Conservation (phyloP, 2,113 vertebrate species). For the Dendropsophus ebraccatus region DNA sequence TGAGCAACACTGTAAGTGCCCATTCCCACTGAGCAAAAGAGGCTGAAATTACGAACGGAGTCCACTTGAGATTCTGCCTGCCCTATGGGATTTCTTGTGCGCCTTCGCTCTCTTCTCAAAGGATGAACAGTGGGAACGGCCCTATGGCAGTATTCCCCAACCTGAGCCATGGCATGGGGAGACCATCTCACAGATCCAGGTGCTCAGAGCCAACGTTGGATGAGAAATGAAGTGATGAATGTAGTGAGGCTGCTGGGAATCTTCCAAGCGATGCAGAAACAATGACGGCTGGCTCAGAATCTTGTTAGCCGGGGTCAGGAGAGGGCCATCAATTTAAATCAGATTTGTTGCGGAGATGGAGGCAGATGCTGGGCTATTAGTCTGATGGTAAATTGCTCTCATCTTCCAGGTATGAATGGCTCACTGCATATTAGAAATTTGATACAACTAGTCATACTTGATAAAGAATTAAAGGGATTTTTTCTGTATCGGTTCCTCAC, state of each 20-base stretch:
- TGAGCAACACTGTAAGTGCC: too few species aligned
- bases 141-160: too few species aligned
- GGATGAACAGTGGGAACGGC: too few species aligned
- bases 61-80: too few species aligned
- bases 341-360: slow-evolving; percentile 2
- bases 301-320: slow-evolving; percentile 18
- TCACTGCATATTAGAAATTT: too few species aligned
- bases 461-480: too few species aligned
- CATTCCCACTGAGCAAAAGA: too few species aligned
- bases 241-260: neutral
- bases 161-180: neutral
- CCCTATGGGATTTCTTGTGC: too few species aligned
- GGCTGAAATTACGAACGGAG: too few species aligned
- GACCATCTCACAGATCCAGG: neutral
- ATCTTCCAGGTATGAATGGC: neutral
- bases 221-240: neutral
- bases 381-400: neutral
- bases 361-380: neutral
- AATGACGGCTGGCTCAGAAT: neutral
- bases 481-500: too few species aligned
- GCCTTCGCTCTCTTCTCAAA: too few species aligned
- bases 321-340: slow-evolving; percentile 18
- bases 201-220: neutral
- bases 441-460: too few species aligned
- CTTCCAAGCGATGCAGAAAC: neutral